A percentile compares a stretch with the other conserved stretches of the same genome.
These are phyloP conservation scores for Ceratina australensis DNA, from an alignment of 1,140 invertebrate genomes.

Conservation along the genomic window DNA sequence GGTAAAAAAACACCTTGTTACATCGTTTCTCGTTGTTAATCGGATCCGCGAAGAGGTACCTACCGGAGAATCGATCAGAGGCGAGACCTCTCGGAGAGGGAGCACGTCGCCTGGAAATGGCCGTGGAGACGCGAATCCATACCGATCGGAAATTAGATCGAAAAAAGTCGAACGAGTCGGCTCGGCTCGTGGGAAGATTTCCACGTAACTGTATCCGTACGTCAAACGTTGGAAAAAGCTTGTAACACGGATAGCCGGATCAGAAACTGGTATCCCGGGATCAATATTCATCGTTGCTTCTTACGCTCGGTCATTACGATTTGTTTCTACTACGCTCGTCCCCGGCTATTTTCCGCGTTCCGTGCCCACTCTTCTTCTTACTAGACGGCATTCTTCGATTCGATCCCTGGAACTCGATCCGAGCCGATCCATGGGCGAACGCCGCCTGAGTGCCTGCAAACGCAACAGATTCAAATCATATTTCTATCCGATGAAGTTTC, in stretches of 20 bases:
- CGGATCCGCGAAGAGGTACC: constrained; percentile 7
- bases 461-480: too few species aligned
- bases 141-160: constrained; percentile 33
- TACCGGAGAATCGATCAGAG: background rate
- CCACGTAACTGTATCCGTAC: constrained; percentile 17
- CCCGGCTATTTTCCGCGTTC: constrained; percentile 43
- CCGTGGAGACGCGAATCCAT: constrained; percentile 2
- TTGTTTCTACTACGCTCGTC: constrained; percentile 33
- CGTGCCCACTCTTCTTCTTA: constrained; percentile 28
- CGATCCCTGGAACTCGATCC: constrained; percentile 2
- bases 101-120: constrained; percentile 21
- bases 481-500: too few species aligned
- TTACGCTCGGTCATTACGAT: constrained; percentile 38
- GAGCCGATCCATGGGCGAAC: background rate
- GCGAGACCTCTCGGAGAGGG: background rate
- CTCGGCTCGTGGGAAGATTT: constrained; percentile 31
- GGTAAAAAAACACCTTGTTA: background rate
- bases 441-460: background rate
- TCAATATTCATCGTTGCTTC: constrained; percentile 46
- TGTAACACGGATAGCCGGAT: constrained; percentile 34
- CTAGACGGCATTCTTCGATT: constrained; percentile 25
- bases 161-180: background rate
- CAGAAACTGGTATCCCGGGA: constrained; percentile 39
- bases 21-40: background rate
- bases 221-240: constrained; percentile 26